Evolutionary conservation across 2,888 invertebrate genomes (phyloP), one percentile per base, ranked within the genome.

Genomic region (Drosophila infuscata): DNA sequence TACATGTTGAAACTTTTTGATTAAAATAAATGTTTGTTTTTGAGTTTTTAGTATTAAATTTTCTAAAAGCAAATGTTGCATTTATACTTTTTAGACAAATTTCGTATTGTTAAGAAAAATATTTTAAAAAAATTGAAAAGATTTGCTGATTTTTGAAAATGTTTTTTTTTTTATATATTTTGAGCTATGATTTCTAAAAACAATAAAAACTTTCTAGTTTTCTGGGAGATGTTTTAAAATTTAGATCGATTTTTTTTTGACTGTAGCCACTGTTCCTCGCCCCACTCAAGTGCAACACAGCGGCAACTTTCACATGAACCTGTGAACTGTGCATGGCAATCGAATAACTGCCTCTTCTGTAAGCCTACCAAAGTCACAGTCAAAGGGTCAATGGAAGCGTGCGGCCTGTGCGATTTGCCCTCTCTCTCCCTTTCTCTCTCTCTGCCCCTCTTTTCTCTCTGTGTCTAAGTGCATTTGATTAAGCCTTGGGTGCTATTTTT

Each of bases 231-330:
- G 15, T 46, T 25, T 2, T 46, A 46, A 46, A 25, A 8, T 25
- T 25, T 7, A 4, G 46, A 25, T 46, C 0, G 25, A 11, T 30
- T 51, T 51, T 49, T 29, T 11, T 9, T 32, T n/a, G 3, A 43
- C 25, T 29, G 56, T 38, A 56, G 15, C 15, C 30, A 4, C 4
- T 56, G 30, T 25, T 25, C 17, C 6, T 17, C 17, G 17, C 33
- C 20, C 15, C 32, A 8, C 56, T 29, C 25, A 81, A 79, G 78
- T 76, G 84, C 86, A 83, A 82, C 70, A 76, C 74, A 68, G 82
- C 76, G 76, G 73, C 79, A 80, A 79, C 86, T 87, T 87, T 87
- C 88, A 89, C 87, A 89, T 87, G 87, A 89, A 85, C 88, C 88
- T 88, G 86, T 81, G 87, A 87, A 88, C 87, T 81, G 53, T 49